A percentile compares a stretch with the other conserved stretches of the same genome.
These are phyloP conservation scores for Bubo scandiacus DNA, from an alignment of 2,113 vertebrate genomes.

Conservation along the genomic window DNA sequence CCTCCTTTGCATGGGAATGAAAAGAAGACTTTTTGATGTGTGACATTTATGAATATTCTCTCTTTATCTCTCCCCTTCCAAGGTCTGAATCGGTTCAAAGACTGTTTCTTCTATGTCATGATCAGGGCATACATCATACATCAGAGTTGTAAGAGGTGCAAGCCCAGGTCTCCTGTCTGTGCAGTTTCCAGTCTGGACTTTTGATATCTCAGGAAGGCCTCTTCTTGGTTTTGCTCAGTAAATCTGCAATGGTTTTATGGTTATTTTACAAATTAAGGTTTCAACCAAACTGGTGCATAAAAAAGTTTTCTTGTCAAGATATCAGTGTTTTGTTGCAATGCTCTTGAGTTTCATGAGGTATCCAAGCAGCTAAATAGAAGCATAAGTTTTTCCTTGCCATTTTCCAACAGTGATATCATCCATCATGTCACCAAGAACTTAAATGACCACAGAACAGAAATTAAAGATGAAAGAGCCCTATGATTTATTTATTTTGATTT, in stretches of 20 bases:
- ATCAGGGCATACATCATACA: fast-evolving
- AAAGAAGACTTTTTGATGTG: neutral
- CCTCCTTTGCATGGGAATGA: neutral
- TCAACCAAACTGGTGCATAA: neutral
- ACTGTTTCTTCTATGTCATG: neutral
- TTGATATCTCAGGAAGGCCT: neutral
- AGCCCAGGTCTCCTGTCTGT: neutral
- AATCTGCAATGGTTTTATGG: neutral
- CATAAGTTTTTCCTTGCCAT: slow-evolving; percentile 4
- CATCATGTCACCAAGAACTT: neutral
- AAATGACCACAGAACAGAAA: slow-evolving; percentile 17
- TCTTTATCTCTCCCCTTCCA: neutral
- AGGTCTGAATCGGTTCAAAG: neutral
- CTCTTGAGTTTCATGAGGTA: slow-evolving; percentile 24
- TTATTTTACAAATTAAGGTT: neutral
- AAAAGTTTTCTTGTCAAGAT: neutral
- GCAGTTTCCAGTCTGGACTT: neutral
- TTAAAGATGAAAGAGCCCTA: slow-evolving; percentile 29
- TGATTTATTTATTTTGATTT: slow-evolving; percentile 43
- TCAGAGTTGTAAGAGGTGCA: neutral
- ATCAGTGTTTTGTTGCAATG: neutral
- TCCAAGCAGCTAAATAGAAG: neutral
- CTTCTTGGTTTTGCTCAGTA: neutral
- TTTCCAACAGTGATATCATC: neutral
- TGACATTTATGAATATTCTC: neutral